These are phyloP conservation scores for Odontocolon sp. DNA, from an alignment of 2,888 invertebrate genomes.

Conservation along the genomic window DNA sequence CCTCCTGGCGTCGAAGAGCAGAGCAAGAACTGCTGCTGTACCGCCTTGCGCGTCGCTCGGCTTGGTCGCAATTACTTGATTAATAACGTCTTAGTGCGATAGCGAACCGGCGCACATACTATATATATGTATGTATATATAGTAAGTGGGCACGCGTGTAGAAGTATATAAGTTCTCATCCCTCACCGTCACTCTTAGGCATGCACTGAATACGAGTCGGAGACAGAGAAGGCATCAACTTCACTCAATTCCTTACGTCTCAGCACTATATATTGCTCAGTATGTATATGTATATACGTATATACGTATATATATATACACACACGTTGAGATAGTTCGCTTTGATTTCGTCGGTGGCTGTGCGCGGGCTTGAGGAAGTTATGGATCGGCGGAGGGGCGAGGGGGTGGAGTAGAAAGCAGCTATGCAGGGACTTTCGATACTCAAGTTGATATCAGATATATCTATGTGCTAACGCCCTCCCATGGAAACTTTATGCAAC, in stretches of 20 bases:
- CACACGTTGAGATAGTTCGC: constrained; percentile 61
- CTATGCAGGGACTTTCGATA: constrained; percentile 6
- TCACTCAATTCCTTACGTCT: constrained; percentile 15
- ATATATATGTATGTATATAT: constrained; percentile 31
- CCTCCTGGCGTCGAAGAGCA: not conserved
- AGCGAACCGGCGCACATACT: constrained; percentile 45
- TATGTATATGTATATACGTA: not conserved
- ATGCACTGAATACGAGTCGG: too few species aligned
- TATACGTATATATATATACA: too few species aligned
- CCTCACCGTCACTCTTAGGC: too few species aligned
- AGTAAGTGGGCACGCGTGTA: constrained; percentile 29
- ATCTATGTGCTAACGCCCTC: not conserved
- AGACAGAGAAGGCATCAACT: not conserved
- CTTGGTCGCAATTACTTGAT: constrained; percentile 76
- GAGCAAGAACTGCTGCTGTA: constrained; percentile 16
- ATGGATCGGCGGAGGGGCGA: too few species aligned
- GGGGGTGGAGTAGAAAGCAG: not conserved
- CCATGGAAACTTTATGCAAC: not conserved
- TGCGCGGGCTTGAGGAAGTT: too few species aligned
- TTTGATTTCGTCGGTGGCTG: constrained; percentile 73
- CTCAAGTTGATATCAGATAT: not conserved
- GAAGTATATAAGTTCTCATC: too few species aligned
- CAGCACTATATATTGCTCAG: not conserved
- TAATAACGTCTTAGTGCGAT: constrained; percentile 76
- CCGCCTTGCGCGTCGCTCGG: constrained; percentile 60